Evolutionary conservation across 2,888 invertebrate genomes (phyloP), one percentile per base, ranked within the genome.

Genomic region (Cryptophagus acutangulus): DNA sequence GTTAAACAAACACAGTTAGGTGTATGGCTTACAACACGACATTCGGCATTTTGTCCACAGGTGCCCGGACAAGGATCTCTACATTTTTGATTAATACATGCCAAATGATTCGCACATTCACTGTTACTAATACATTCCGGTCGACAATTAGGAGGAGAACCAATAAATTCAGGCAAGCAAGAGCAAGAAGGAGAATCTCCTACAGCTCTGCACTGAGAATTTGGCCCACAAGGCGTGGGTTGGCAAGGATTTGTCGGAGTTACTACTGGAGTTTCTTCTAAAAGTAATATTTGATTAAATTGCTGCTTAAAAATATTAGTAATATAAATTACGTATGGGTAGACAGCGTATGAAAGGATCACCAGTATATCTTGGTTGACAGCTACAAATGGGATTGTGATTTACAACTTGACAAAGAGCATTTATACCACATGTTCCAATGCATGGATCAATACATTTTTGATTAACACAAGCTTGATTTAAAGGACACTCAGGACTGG

Each of bases 211-310:
- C 69, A 69, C 62, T 83, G 77, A 9, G 87, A 81, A 61, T 85
- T 84, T n/a, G 81, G 78, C 13, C 89, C 89, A 62, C 89, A 89
- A 2, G 87, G 87, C 5, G 81, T 80, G 30, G 82, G 82, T 8
- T 75, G 66, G 57, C 83, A 84, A 1, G 82, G 81, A 62, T 82
- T 76, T 46, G 53, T 55, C 2, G 76, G 72, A 37, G 69, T 65
- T 24, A 66, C 43, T 33, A 63, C 58, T 20, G 73, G 74, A 48
- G 58, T 52, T 37, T 62, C 58, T 35, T 46, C 59, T 54, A 33
- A 33, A 48, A 44, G 12, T 17, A 8, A 3, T 2, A 48, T 38
- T 17, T 43, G 51, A 44, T 17, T 25, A 43, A 29, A 39, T 15
- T 15, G 40, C 13, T 15, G 25, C 29, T 34, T 10, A 39, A 34